Evolutionary conservation across 1,140 invertebrate species (phyloP), one percentile per base, ranked within the genome.

Genomic region (Chelonus insularis): DNA sequence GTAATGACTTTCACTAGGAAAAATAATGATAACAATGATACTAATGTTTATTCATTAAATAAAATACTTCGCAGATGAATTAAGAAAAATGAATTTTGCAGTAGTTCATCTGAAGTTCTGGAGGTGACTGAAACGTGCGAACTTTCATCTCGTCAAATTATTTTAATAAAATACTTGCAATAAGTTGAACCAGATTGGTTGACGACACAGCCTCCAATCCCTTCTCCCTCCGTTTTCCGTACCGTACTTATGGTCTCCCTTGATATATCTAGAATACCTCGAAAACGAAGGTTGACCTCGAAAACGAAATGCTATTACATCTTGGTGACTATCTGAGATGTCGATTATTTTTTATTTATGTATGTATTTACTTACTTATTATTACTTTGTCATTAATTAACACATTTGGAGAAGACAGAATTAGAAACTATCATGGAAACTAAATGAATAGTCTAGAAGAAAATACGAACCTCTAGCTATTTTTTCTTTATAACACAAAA

Each of bases 201-300:
- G 16, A 8, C 16, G 5, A 55, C 18, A 37, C 32, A 37, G n/a
- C 34, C 52, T 55, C 34, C 50, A 52, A n/a, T 8, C n/a, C n/a
- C 16, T n/a, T 18, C 14, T 39, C 29, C 36, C 32, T 2, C 34
- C 12, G 5, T 9, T 12, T 16, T 23, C 5, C 3, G 9, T 20
- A 18, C 12, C 14, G 34, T 55, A 34, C 20, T 9, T 37, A 29
- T 25, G 14, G 29, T 11, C 34, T 36, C 52, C 52, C 52, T 55
- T 55, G 52, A 55, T 55, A 29, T 29, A 55, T 55, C 52, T 34
- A 37, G 52, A 55, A 18, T 55, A 12, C 52, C 52, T 55, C 52
- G 52, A 55, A 55, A 55, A 55, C 21, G 52, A 12, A 37, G 52
- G 52, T 55, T 55, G 34, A 55, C 52, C 52, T 55, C 52, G 52